A percentile compares a stretch with the other conserved stretches of the same genome.
Conservation (phyloP, 2,888 invertebrate species). For the Lasius fuliginosus region DNA sequence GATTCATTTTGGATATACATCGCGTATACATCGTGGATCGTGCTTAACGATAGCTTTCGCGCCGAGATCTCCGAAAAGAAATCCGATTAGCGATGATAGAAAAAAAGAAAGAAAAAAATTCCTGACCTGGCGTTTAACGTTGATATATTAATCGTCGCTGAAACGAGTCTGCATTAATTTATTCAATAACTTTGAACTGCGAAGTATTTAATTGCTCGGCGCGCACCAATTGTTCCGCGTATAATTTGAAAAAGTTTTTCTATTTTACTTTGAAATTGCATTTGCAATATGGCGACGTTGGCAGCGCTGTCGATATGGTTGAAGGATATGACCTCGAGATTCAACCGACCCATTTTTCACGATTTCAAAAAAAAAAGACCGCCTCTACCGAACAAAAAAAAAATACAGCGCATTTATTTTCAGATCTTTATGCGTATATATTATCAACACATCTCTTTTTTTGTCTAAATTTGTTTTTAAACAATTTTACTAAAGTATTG, state of each 20-base stretch:
- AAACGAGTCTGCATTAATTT: conserved; percentile 20
- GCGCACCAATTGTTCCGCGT: conserved; percentile 30
- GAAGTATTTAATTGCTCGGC: conserved; percentile 28
- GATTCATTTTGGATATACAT: conserved; percentile 48
- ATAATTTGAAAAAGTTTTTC: conserved; percentile 40
- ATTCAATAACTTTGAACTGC: conserved; percentile 23
- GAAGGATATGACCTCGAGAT: conserved; percentile 47
- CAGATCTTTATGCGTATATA: not conserved
- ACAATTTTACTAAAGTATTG: conserved; percentile 4
- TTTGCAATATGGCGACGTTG: conserved; percentile 31
- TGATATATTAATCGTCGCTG: conserved; percentile 13
- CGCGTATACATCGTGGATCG: conserved; percentile 59
- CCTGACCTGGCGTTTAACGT: conserved; percentile 54
- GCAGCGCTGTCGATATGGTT: conserved; percentile 48
- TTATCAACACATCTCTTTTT: not conserved
- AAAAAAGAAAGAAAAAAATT: conserved; percentile 40
- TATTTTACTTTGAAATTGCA: conserved; percentile 43
- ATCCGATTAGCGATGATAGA: conserved; percentile 36
- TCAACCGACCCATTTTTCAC: conserved; percentile 38
- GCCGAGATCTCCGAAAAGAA: conserved; percentile 58
- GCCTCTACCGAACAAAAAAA: not conserved
- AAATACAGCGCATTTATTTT: not conserved
- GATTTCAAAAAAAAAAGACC: conserved; percentile 14
- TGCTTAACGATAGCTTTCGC: conserved; percentile 72
- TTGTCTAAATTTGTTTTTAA: not conserved